phyloP scores from a whole-genome alignment of 2,113 vertebrate species.

The Odocoileus virginianus region DNA sequence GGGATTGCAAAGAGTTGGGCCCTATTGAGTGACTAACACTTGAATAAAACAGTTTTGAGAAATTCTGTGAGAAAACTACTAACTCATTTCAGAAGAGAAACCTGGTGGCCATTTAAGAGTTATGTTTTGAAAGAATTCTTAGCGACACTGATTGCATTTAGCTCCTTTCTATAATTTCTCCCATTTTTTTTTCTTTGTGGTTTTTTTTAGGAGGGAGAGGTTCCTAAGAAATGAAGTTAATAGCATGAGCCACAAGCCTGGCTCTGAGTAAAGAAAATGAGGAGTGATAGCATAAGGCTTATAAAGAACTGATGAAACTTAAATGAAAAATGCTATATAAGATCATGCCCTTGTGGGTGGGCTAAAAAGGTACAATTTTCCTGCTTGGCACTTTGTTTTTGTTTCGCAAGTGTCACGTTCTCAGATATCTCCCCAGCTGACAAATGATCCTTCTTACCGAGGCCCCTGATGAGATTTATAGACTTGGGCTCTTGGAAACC shows the following conservation, averaged over 20 bases:
- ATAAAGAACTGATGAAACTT: neutral
- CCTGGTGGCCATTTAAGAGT: neutral
- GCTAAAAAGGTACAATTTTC: neutral
- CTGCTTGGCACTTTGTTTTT: neutral
- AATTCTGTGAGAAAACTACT: neutral
- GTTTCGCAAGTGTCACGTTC: neutral
- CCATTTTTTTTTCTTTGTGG: neutral
- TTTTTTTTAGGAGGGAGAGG: neutral
- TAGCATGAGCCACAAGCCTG: neutral
- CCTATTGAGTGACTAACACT: neutral
- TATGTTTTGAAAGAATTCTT: neutral
- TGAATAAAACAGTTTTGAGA: neutral
- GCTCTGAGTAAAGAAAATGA: neutral
- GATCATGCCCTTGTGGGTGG: neutral
- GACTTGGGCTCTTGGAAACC: neutral
- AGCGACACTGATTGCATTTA: neutral
- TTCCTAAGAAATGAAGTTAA: neutral
- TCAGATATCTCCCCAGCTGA: neutral
- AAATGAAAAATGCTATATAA: neutral
- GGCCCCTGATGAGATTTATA: neutral
- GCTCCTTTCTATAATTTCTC: neutral
- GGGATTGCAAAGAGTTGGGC: neutral
- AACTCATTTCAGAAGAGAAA: neutral
- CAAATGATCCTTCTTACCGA: neutral
- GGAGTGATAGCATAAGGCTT: neutral